Base-by-base conservation (phyloP, 2,888 invertebrate genomes). In the Stenodema calcarata region DNA sequence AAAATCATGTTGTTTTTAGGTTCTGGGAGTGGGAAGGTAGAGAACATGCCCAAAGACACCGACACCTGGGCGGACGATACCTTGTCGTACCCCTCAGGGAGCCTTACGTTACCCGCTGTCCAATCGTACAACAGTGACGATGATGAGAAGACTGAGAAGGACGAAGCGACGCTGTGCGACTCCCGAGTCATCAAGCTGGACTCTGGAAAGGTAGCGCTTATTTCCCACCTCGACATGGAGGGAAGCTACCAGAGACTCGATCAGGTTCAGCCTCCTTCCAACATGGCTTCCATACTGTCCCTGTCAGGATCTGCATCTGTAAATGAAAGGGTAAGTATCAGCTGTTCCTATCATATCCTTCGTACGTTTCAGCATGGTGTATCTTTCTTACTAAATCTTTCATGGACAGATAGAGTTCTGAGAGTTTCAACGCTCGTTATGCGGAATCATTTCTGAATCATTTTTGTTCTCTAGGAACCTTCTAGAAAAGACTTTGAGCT, bases 31-130 rank as follows among this genome's bases (percentile, higher is more conserved):
- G 41, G 35, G n/a, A 82, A 82, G 18, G 69, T 90, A 27, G 89
- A 89, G 69, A 88, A 90, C 14, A 91, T 92, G 91, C 91, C 92
- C 76, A 90, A 92, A 88, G 91, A 92, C 89, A 89, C 90, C 30
- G 95, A 95, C 90, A 96, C 95, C 0, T 96, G 96, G 96, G 95
- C 95, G 90, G 96, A 96, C 86, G 95, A 95, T 90, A 94, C 95
- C 0, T 92, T 95, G 44, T 95, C 96, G 0, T 96, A 96, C 91
- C 96, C 96, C 0, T 96, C 95, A 80, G 94, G 96, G 85, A 96
- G 96, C 89, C 94, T 95, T 44, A 95, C 95, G 47, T 94, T 94
- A 0, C 96, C 95, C 0, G 92, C 95, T 89, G 93, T 95, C 1
- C 93, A 94, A 0, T 95, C 96, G 0, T 93, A 95, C 87, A 93